Evolutionary conservation across 2,113 vertebrate species (phyloP).

Genomic region (Vulpes ferrilata): DNA sequence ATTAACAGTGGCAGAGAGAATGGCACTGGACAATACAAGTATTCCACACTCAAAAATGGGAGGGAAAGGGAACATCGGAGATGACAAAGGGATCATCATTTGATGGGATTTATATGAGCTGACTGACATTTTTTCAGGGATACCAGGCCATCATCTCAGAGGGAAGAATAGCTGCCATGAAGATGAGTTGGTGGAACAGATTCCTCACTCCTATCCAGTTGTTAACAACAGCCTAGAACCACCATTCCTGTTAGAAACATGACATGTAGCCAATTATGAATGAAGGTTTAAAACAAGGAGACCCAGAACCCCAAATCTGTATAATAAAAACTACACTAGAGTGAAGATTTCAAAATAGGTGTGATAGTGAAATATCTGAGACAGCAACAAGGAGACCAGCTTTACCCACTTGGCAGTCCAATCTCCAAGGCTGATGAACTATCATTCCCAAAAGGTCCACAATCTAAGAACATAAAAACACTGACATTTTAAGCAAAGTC

Average conservation of each 20-base stretch:
- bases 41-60: background rate
- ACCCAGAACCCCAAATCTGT: background rate
- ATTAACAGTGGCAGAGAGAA: background rate
- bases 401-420: background rate
- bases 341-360: background rate
- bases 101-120: background rate
- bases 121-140: background rate
- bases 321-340: background rate
- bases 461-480: background rate
- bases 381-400: too few species aligned
- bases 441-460: background rate
- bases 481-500: background rate
- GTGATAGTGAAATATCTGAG: background rate
- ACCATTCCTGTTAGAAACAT: background rate
- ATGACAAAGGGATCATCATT: background rate
- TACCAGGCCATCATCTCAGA: background rate
- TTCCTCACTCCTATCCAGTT: background rate
- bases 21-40: background rate
- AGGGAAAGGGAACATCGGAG: background rate
- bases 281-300: background rate
- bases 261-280: background rate
- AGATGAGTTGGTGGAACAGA: background rate
- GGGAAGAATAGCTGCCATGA: background rate
- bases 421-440: background rate
- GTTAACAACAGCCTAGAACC: background rate